Evolutionary conservation across 2,113 vertebrate genomes (phyloP).

Genomic region (Falcunculus frontatus): DNA sequence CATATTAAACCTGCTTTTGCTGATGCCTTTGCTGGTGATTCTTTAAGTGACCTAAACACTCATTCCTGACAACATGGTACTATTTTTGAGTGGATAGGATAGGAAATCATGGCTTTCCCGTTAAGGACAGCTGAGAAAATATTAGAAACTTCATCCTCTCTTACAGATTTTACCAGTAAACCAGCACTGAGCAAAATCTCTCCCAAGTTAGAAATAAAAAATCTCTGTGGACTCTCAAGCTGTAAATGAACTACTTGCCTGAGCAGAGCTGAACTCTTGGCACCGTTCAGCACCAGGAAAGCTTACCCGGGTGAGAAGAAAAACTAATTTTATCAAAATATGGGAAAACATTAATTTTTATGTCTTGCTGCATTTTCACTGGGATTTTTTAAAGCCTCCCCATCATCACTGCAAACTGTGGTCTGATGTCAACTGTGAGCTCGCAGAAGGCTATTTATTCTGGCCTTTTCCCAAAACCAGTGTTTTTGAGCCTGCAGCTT

Average conservation of each 20-base stretch:
- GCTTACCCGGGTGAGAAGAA: neutral
- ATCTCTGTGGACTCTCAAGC: neutral
- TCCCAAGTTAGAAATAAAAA: neutral
- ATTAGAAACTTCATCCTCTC: neutral
- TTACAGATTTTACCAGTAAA: neutral
- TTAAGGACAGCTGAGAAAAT: neutral
- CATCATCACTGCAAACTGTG: neutral
- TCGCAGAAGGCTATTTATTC: neutral
- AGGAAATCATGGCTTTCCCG: neutral
- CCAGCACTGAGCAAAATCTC: neutral
- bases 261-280: neutral
- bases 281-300: neutral
- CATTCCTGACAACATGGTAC: neutral
- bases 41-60: neutral
- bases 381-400: neutral
- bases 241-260: neutral
- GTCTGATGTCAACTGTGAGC: neutral
- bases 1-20: neutral
- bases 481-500: neutral
- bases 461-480: neutral
- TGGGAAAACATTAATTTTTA: slow-evolving; percentile 4
- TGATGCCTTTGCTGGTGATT: neutral
- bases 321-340: slow-evolving; percentile 4
- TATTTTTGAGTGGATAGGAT: neutral
- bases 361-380: neutral